These are phyloP conservation scores for Drosophila quinaria DNA, from an alignment of 2,888 invertebrate species.

Conservation along the genomic window DNA sequence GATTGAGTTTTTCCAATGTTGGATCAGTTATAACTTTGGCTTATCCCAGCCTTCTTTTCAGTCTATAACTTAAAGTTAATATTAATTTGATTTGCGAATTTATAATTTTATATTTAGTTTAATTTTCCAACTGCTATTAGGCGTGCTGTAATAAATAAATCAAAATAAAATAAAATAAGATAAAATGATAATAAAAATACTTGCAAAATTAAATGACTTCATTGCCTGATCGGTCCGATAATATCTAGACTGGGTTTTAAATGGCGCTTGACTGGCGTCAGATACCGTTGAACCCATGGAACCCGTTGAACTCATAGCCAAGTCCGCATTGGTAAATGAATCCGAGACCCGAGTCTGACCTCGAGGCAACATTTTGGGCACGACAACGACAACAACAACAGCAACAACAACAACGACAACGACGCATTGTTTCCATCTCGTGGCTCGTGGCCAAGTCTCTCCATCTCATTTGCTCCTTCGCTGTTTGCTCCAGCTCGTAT, in stretches of 20 bases:
- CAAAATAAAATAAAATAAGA: too few species aligned
- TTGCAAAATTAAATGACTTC: constrained; percentile 51
- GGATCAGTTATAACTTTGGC: too few species aligned
- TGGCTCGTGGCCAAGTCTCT: constrained; percentile 43
- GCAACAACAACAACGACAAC: constrained; percentile 40
- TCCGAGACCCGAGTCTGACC: constrained; percentile 55
- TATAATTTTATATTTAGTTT: too few species aligned
- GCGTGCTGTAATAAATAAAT: too few species aligned
- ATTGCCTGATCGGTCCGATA: constrained; percentile 50
- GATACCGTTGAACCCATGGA: constrained; percentile 15
- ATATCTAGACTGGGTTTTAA: constrained; percentile 56
- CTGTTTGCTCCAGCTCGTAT: not conserved
- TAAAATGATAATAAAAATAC: constrained; percentile 2
- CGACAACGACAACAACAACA: constrained; percentile 26
- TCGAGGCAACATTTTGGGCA: constrained; percentile 55
- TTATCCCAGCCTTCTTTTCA: too few species aligned
- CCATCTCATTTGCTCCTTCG: not conserved
- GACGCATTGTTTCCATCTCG: constrained; percentile 62
- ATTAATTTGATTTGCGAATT: too few species aligned
- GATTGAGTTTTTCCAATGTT: too few species aligned
- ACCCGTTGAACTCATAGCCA: constrained; percentile 14
- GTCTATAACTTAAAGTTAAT: too few species aligned
- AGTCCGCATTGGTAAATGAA: constrained; percentile 1
- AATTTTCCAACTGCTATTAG: too few species aligned
- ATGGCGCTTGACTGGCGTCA: constrained; percentile 38